Evolutionary conservation across 2,888 invertebrate species (phyloP).

Genomic region (Epinotia brunnichana): DNA sequence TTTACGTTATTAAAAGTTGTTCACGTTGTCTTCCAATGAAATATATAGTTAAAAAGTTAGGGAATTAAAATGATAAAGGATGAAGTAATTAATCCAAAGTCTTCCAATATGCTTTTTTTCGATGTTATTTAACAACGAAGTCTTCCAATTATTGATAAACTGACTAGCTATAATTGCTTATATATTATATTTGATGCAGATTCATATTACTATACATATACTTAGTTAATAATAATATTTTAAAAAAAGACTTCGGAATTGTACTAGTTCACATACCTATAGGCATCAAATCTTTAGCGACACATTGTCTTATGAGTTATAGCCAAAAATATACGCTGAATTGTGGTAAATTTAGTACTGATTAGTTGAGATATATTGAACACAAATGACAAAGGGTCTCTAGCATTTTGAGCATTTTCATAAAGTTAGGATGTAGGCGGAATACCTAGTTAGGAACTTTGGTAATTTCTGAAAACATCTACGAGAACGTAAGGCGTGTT

Average conservation of each 20-base stretch:
- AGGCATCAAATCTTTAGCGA: background rate
- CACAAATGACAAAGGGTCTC: background rate
- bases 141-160: constrained; percentile 66
- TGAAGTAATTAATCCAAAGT: constrained; percentile 58
- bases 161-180: constrained; percentile 36
- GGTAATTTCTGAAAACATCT: no score
- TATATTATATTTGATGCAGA: constrained; percentile 35
- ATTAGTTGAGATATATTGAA: constrained; percentile 1
- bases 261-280: constrained; percentile 17
- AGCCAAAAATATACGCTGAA: constrained; percentile 13
- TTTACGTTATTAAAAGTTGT: constrained; percentile 45
- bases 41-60: constrained; percentile 43
- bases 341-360: background rate
- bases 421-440: no score
- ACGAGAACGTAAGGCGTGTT: no score
- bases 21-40: constrained; percentile 57
- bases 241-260: constrained; percentile 13
- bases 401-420: no score
- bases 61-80: constrained; percentile 45
- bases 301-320: background rate
- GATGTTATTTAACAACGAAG: constrained; percentile 74
- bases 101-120: constrained; percentile 66
- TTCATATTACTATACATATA: constrained; percentile 19
- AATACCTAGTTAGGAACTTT: no score
- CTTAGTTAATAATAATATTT: constrained; percentile 8